Percentiles rank a stretch among this genome's conserved stretches.
Evolutionary conservation across 2,888 invertebrate genomes (phyloP).

Genomic region (Periphyllus acericola): DNA sequence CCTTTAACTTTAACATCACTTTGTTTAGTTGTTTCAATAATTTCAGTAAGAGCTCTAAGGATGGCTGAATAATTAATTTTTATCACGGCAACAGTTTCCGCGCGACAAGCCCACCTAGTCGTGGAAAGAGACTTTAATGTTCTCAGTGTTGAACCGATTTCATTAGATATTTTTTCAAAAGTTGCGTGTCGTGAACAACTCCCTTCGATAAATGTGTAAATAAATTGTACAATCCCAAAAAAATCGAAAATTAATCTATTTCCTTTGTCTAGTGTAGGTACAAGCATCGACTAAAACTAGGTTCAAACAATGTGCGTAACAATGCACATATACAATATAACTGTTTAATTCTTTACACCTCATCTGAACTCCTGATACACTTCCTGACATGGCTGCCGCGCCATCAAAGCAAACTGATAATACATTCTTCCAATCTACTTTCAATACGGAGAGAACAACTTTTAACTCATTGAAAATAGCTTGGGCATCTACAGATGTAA

Average conservation of each 20-base stretch:
- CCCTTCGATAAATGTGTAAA: conserved; percentile 61
- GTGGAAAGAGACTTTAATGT: conserved; percentile 41
- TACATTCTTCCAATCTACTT: conserved; percentile 52
- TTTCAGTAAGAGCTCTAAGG: conserved; percentile 22
- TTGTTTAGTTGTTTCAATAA: conserved; percentile 35
- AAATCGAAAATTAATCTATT: conserved; percentile 56
- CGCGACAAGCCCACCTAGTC: conserved; percentile 44
- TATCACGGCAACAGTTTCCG: conserved; percentile 31
- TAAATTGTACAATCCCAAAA: too few species aligned
- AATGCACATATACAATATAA: conserved; percentile 49
- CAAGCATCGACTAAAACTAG: conserved; percentile 52
- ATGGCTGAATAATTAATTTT: conserved; percentile 35
- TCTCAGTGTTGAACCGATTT: conserved; percentile 32
- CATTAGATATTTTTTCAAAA: conserved; percentile 77
- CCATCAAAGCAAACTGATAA: conserved; percentile 62
- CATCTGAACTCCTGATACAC: conserved; percentile 60
- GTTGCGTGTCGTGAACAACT: conserved; percentile 62
- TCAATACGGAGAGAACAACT: conserved; percentile 35
- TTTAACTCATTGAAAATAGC: conserved; percentile 43
- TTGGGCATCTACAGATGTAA: conserved; percentile 15
- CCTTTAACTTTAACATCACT: conserved; percentile 41
- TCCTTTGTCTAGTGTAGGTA: conserved; percentile 32
- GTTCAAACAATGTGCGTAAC: conserved; percentile 61
- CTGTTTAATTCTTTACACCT: conserved; percentile 58
- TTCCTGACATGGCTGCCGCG: conserved; percentile 57